These are phyloP conservation scores for Drosophila kokeensis DNA, from an alignment of 2,888 invertebrate species.

Conservation along the genomic window DNA sequence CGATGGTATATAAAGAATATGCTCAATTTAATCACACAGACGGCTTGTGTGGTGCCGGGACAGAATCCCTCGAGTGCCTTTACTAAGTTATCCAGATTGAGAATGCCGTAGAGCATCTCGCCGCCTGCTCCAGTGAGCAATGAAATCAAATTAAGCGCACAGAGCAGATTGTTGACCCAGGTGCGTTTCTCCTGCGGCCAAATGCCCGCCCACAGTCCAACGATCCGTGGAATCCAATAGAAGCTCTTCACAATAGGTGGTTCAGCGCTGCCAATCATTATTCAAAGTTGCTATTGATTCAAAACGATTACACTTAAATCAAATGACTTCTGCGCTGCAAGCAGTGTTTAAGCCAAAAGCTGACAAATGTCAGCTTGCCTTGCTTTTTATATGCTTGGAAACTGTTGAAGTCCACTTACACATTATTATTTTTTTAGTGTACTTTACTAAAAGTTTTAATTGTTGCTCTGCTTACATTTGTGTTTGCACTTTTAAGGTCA, in stretches of 20 bases:
- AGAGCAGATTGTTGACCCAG: constrained; percentile 56
- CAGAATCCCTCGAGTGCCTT: constrained; percentile 83
- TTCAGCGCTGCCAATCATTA: constrained; percentile 34
- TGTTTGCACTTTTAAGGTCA: constrained; percentile 24
- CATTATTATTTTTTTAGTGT: constrained; percentile 1
- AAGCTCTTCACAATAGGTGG: constrained; percentile 69
- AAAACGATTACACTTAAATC: constrained; percentile 7
- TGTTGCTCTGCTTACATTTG: constrained; percentile 60
- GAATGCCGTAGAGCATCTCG: constrained; percentile 77
- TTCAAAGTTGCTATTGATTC: constrained; percentile 2
- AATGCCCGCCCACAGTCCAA: constrained; percentile 76
- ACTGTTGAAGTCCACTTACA: not conserved
- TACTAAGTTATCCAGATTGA: constrained; percentile 70
- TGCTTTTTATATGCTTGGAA: constrained; percentile 54
- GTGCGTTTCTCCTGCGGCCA: constrained; percentile 75
- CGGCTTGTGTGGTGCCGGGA: constrained; percentile 80
- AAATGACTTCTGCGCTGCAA: constrained; percentile 25
- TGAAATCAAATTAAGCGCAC: constrained; percentile 64
- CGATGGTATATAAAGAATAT: constrained; percentile 72
- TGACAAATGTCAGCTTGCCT: constrained; percentile 2
- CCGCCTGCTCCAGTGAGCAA: constrained; percentile 77
- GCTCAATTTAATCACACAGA: constrained; percentile 79
- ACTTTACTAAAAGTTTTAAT: constrained; percentile 70
- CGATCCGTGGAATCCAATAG: constrained; percentile 74
- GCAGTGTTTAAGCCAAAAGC: constrained; percentile 36